Evolutionary conservation across 1,140 invertebrate genomes (phyloP).

Genomic region (Cherax destructor): DNA sequence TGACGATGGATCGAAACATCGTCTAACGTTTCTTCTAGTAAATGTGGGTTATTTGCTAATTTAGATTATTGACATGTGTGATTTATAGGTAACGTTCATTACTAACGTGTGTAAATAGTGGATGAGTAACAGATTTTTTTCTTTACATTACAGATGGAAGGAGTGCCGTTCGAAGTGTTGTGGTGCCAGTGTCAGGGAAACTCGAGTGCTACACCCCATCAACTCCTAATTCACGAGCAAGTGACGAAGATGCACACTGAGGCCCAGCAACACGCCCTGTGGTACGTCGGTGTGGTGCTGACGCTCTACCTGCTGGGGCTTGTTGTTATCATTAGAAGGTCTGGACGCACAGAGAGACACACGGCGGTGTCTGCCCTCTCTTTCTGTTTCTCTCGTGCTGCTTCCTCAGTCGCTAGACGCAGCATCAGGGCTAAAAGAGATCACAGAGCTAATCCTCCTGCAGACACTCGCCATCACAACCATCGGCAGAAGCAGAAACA

Average conservation of each 20-base stretch:
- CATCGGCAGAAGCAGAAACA: constrained; percentile 5
- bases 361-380: constrained; percentile 37
- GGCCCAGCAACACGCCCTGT: constrained; percentile 24
- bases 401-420: background rate
- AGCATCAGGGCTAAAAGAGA: background rate
- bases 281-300: constrained; percentile 35
- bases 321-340: constrained; percentile 28
- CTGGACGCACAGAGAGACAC: constrained; percentile 24
- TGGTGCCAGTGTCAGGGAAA: constrained; percentile 53
- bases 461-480: background rate
- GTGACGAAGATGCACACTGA: constrained; percentile 26
- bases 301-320: constrained; percentile 41
- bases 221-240: constrained; percentile 3
- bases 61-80: too few relatives aligned
- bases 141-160: background rate
- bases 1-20: too few relatives aligned
- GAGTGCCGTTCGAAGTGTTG: constrained; percentile 14
- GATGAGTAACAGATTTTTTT: background rate
- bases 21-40: too few relatives aligned
- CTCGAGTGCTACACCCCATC: constrained; percentile 28
- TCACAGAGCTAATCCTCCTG: background rate
- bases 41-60: too few relatives aligned
- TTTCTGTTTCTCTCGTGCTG: constrained; percentile 26
- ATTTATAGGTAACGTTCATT: background rate
- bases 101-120: background rate